Conservation (phyloP, 2,797 vertebrate genomes). For the Poeciliopsis paucimaculata region DNA sequence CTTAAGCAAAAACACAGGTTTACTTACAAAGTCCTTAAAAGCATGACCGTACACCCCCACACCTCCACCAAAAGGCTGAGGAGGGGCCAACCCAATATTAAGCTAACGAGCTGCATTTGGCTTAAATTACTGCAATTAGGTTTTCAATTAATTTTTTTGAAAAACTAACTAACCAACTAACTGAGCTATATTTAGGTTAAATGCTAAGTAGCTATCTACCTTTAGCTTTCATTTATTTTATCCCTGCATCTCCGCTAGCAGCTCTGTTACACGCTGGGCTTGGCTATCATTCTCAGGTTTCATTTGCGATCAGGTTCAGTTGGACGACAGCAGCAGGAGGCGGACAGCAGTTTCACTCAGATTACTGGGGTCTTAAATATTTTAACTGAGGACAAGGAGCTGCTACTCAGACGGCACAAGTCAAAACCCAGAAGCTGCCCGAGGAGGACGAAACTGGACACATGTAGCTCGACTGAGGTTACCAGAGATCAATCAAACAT, state of each 20-base stretch:
- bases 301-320: slow-evolving; percentile 65
- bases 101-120: not conserved
- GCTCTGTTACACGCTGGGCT: slow-evolving; percentile 56
- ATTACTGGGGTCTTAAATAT: slow-evolving; percentile 73
- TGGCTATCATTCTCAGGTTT: slow-evolving; percentile 63
- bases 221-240: not conserved
- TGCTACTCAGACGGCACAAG: slow-evolving; percentile 57
- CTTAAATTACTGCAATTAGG: not conserved
- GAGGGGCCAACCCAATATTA: not conserved
- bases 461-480: slow-evolving; percentile 33
- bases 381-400: slow-evolving; percentile 60
- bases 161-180: not conserved
- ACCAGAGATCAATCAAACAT: slow-evolving; percentile 39
- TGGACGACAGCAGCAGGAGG: slow-evolving; percentile 46
- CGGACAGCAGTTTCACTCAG: slow-evolving; percentile 43
- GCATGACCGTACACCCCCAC: not conserved
- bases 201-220: not conserved
- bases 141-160: not conserved
- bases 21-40: not conserved
- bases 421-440: slow-evolving; percentile 35
- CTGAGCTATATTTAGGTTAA: not conserved
- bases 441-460: slow-evolving; percentile 46
- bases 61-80: not conserved
- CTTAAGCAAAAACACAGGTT: not conserved
- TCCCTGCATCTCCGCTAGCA: slow-evolving; percentile 2